Evolutionary conservation across 2,797 vertebrate genomes (phyloP), one percentile per base, ranked within the genome.

Genomic region (Enteromius viviparus): DNA sequence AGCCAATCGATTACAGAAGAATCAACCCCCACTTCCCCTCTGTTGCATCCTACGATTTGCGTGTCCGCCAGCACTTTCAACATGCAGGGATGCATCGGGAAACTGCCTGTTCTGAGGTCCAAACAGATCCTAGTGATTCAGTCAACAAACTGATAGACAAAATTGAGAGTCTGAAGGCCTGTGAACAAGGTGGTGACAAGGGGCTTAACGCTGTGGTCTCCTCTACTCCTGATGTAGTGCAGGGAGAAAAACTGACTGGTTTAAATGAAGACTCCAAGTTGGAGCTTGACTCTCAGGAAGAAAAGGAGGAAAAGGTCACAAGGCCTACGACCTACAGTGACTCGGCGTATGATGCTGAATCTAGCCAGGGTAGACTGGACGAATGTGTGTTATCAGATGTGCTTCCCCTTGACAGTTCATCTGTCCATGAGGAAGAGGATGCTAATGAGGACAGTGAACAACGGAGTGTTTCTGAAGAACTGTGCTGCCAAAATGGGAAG

Each of bases 351-450:
- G 76, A 80, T 21, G 64, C 47, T 2, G 82, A 85, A 55, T 85
- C 80, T 2, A 88, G 84, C 42, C 86, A 84, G 19, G 84, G 83
- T 3, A 55, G 32, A 6, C 62, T 86, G 64, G 86, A 87, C 9
- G 82, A 89, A 58, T 78, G 84, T 0, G 80, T 78, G 7, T 69
- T 89, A 15, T 86, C 85, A 0, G 87, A 82, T 60, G 87, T 89
- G 21, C 84, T 87, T 37, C 91, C 91, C 26, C 85, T 90, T 19
- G 90, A 89, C 66, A 86, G 87, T 76, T 92, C 91, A 23, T 91
- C 86, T 2, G 26, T 88, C n/a, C 87, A 89, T 64, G 89, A 87
- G 19, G 88, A 89, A 37, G 58, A 40, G 12, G 84, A 69, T 55
- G 42, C 49, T 32, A 78, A 49, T 21, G 78, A 34, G 4, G 74